A percentile compares a stretch with the other conserved stretches of the same genome.
phyloP scores from a whole-genome alignment of 2,113 vertebrate species.

The Colossoma macropomum region DNA sequence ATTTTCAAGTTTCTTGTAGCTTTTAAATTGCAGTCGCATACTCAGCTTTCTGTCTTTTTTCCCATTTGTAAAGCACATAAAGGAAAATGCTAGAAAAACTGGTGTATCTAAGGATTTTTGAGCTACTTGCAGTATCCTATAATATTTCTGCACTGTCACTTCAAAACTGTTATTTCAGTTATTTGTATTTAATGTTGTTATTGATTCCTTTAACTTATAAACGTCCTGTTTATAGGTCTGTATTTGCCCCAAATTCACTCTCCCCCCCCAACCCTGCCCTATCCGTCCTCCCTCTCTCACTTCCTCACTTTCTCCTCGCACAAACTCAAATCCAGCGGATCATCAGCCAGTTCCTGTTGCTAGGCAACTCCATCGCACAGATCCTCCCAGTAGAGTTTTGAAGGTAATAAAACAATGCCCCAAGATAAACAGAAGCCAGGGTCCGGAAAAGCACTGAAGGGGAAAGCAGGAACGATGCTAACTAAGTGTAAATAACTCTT shows the following conservation, averaged over 20 bases:
- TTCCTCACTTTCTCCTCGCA: conserved; percentile 42
- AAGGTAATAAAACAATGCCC: conserved; percentile 84
- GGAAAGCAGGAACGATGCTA: conserved; percentile 38
- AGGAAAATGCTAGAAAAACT: too few species aligned
- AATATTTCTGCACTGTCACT: too few species aligned
- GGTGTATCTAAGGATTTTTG: neutral
- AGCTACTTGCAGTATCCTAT: too few species aligned
- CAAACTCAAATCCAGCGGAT: conserved; percentile 69
- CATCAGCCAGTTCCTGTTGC: conserved; percentile 79
- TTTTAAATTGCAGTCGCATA: neutral
- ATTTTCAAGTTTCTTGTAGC: conserved; percentile 11
- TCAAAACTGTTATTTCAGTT: neutral
- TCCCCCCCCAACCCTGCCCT: neutral
- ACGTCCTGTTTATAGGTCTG: conserved; percentile 6
- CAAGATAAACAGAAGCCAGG: conserved; percentile 78
- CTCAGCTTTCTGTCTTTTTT: neutral
- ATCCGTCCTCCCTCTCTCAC: conserved; percentile 8
- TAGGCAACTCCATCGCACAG: conserved; percentile 78
- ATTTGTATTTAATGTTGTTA: neutral
- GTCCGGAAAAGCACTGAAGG: conserved; percentile 61
- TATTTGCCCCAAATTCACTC: neutral
- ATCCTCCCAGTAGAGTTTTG: conserved; percentile 78
- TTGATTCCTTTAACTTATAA: neutral
- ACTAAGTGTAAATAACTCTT: conserved; percentile 57
- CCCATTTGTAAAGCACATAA: too few species aligned